phyloP scores from a whole-genome alignment of 2,888 invertebrate species.

The Euspilapteryx auroguttella region DNA sequence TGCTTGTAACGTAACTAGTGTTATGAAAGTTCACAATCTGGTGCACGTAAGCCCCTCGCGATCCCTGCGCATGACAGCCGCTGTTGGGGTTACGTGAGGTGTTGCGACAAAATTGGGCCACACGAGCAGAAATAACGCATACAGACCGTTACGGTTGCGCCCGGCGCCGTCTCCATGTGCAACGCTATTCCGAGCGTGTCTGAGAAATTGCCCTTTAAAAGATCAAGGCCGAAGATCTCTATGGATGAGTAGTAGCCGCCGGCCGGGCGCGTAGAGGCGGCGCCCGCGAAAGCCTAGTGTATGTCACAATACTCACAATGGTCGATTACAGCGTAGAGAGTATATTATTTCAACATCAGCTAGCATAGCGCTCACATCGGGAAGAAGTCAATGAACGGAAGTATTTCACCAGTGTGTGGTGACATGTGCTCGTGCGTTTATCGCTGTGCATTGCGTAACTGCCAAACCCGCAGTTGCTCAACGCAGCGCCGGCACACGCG shows the following conservation, averaged over 20 bases:
- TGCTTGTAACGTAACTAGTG: slow-evolving; percentile 43
- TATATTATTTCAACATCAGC: slow-evolving; percentile 47
- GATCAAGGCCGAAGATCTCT: slow-evolving; percentile 25
- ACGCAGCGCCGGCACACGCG: slow-evolving; percentile 19
- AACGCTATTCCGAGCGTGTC: slow-evolving; percentile 16
- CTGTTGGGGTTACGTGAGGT: slow-evolving; percentile 14
- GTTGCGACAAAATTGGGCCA: slow-evolving; percentile 16
- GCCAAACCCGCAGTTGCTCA: slow-evolving; percentile 33
- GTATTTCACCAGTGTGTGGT: slow-evolving; percentile 52
- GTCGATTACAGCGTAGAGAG: slow-evolving; percentile 12
- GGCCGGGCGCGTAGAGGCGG: background rate
- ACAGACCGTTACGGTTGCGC: slow-evolving; percentile 3
- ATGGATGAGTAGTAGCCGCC: too few species aligned
- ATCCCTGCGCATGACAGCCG: slow-evolving; percentile 23
- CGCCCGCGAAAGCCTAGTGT: background rate
- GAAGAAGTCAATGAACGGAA: slow-evolving; percentile 60
- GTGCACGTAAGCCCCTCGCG: slow-evolving; percentile 16
- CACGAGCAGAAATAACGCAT: slow-evolving; percentile 5
- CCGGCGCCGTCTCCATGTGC: slow-evolving; percentile 12
- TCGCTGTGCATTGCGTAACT: slow-evolving; percentile 42
- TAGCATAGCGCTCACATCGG: slow-evolving; percentile 45
- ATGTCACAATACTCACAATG: background rate
- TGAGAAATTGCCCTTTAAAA: slow-evolving; percentile 24
- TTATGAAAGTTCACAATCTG: slow-evolving; percentile 50
- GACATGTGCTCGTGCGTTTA: slow-evolving; percentile 47